Evolutionary conservation across 2,113 vertebrate genomes (phyloP).

Genomic region (Rhinogobius similis): DNA sequence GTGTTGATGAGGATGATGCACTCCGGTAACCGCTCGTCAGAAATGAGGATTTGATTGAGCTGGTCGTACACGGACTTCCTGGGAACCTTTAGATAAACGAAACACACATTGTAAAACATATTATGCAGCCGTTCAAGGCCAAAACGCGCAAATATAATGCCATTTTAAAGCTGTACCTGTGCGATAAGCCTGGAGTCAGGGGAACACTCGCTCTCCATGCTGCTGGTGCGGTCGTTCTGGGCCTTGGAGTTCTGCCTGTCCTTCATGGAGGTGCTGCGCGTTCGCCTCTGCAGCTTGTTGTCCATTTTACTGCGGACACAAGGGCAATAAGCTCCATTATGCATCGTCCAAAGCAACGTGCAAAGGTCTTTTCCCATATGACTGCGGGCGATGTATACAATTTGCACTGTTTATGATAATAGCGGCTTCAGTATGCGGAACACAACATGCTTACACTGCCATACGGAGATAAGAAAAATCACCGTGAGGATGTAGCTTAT

Average conservation of each 20-base stretch:
- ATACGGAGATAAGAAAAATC: not conserved
- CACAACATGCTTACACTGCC: not conserved
- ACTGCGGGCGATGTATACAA: not conserved
- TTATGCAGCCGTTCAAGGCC: not conserved
- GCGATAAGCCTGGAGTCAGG: slow-evolving; percentile 70
- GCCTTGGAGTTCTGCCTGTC: slow-evolving; percentile 79
- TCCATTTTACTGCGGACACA: slow-evolving; percentile 69
- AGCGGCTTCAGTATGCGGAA: not conserved
- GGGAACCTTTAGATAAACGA: slow-evolving; percentile 68
- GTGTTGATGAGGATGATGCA: slow-evolving; percentile 82
- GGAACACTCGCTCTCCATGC: slow-evolving; percentile 78
- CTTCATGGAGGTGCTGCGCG: slow-evolving; percentile 81
- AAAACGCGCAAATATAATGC: too few species aligned
- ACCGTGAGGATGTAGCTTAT: not conserved
- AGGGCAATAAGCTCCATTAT: slow-evolving; percentile 14
- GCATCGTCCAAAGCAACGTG: not conserved
- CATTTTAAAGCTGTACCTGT: slow-evolving; percentile 52
- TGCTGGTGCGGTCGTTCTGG: slow-evolving; percentile 76
- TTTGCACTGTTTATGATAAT: not conserved
- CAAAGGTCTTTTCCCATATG: not conserved
- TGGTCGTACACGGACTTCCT: slow-evolving; percentile 83
- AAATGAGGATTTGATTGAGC: slow-evolving; percentile 82
- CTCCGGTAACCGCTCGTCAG: slow-evolving; percentile 79
- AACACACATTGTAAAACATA: slow-evolving; percentile 4
- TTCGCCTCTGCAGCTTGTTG: slow-evolving; percentile 69